Evolutionary conservation across 2,888 invertebrate species (phyloP).

Genomic region (Lacanobia wlatinum): DNA sequence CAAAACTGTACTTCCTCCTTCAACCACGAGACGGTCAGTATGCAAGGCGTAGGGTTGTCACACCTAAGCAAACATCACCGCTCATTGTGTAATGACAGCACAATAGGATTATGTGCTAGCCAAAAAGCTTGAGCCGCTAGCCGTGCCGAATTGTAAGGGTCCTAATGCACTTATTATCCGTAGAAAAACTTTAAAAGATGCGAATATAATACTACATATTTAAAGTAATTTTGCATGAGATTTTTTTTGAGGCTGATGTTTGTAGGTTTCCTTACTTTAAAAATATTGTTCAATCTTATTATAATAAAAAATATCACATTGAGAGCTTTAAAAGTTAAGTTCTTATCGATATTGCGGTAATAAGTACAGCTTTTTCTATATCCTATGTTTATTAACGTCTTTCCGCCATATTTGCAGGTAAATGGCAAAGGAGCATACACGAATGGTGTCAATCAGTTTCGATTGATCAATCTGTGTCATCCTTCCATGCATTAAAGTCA

Average conservation of each 20-base stretch:
- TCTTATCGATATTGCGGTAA: no score
- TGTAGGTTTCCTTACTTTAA: no score
- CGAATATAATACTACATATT: constrained; percentile 13
- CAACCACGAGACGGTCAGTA: constrained; percentile 63
- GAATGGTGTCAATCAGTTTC: background rate
- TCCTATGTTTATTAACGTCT: no score
- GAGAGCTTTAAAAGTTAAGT: no score
- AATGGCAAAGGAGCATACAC: background rate
- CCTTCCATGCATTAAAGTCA: background rate
- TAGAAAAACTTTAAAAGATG: constrained; percentile 8
- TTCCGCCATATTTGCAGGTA: no score
- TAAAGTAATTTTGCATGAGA: background rate
- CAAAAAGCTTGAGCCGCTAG: constrained; percentile 48
- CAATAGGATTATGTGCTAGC: constrained; percentile 59
- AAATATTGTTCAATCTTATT: no score
- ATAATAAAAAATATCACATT: no score
- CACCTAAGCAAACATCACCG: constrained; percentile 72
- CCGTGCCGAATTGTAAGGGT: constrained; percentile 35
- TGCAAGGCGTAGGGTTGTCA: constrained; percentile 73
- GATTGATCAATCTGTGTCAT: background rate
- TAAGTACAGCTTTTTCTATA: no score
- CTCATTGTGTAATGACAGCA: constrained; percentile 65
- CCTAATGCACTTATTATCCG: constrained; percentile 21
- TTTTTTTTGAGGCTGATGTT: background rate
- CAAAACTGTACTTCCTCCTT: constrained; percentile 50